A percentile compares a stretch with the other conserved stretches of the same genome.
phyloP scores from a whole-genome alignment of 2,113 vertebrate species.

The Psittacula cyanocephala region DNA sequence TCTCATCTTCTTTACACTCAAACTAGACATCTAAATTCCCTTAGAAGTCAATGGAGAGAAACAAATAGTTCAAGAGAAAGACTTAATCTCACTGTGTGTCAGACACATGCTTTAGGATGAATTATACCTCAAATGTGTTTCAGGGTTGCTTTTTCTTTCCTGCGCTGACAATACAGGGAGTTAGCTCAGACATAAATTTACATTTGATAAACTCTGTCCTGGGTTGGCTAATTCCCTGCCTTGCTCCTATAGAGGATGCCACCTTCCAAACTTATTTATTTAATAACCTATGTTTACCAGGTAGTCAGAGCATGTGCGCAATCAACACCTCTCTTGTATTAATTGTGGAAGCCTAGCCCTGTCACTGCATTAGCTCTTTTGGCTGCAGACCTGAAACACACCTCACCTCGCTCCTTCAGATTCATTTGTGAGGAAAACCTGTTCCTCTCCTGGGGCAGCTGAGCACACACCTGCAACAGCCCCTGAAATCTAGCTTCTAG shows the following conservation, averaged over 20 bases:
- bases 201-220: not conserved
- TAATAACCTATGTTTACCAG: not conserved
- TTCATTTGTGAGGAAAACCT: not conserved
- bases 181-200: not conserved
- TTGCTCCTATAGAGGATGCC: not conserved
- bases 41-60: not conserved
- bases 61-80: not conserved
- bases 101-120: not conserved
- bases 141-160: not conserved
- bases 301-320: not conserved
- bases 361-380: not conserved
- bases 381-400: not conserved
- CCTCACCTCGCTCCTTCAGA: not conserved
- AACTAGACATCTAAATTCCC: not conserved
- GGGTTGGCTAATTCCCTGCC: not conserved
- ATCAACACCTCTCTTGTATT: not conserved
- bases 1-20: not conserved
- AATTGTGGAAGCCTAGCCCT: not conserved
- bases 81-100: not conserved
- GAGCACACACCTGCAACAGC: not conserved
- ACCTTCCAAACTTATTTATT: not conserved
- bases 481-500: not conserved
- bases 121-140: not conserved
- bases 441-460: not conserved
- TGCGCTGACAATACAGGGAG: not conserved